Conservation (phyloP, 2,113 vertebrate species). For the Onychostoma macrolepis region DNA sequence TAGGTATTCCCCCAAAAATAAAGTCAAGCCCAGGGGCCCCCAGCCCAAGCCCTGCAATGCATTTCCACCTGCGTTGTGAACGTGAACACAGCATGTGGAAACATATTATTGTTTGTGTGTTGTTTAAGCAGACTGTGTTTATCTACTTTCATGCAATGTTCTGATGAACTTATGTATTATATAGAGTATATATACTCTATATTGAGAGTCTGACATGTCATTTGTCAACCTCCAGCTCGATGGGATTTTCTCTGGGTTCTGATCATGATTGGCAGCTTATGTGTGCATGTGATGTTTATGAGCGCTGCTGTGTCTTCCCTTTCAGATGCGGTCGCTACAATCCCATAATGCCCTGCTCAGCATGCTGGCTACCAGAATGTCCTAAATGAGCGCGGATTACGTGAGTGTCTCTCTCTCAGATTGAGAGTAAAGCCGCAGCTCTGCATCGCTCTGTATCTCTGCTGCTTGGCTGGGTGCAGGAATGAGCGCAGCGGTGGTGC, state of each 20-base stretch:
- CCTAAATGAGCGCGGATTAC: slow-evolving; percentile 70
- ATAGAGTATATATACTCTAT: background rate
- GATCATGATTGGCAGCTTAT: slow-evolving; percentile 43
- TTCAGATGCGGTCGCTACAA: slow-evolving; percentile 23
- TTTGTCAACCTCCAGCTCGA: background rate
- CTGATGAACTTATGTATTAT: background rate
- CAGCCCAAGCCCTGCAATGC: no score
- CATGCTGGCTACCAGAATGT: slow-evolving; percentile 53
- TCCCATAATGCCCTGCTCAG: slow-evolving; percentile 51
- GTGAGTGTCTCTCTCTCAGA: slow-evolving; percentile 43
- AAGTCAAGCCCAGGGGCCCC: no score
- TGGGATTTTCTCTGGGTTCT: slow-evolving; percentile 55
- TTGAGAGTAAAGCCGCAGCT: slow-evolving; percentile 47
- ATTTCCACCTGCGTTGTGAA: no score
- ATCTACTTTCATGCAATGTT: background rate
- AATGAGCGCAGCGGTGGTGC: slow-evolving; percentile 75
- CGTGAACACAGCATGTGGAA: background rate
- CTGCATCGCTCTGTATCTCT: slow-evolving; percentile 50
- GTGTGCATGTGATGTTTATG: slow-evolving; percentile 54
- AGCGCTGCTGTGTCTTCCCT: slow-evolving; percentile 15
- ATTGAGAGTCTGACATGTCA: background rate
- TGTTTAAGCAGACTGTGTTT: background rate
- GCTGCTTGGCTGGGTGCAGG: slow-evolving; percentile 58
- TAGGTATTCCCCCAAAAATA: no score
- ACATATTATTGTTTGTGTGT: background rate